Percentiles rank a stretch among this genome's conserved stretches.
Conservation (phyloP, 2,888 invertebrate species). For the Laspeyria flexula region DNA sequence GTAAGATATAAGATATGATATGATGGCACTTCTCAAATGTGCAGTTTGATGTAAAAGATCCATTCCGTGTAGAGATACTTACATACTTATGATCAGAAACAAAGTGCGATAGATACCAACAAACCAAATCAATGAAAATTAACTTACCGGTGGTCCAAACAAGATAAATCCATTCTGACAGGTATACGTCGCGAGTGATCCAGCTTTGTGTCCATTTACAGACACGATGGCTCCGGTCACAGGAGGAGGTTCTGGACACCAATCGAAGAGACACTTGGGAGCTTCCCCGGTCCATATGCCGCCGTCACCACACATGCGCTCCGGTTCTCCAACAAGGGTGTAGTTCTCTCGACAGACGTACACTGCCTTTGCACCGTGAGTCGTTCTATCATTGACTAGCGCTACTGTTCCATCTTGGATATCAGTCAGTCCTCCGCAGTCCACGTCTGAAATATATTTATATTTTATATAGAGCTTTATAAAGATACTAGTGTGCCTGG, state of each 20-base stretch:
- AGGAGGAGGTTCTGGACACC: constrained; percentile 94
- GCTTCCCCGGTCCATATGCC: constrained; percentile 92
- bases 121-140: background rate
- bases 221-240: constrained; percentile 91
- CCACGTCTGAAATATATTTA: constrained; percentile 91
- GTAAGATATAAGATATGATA: no score
- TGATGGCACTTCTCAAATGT: no score
- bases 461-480: no score
- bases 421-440: constrained; percentile 90
- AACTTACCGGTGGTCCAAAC: constrained; percentile 91
- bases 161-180: constrained; percentile 94
- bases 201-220: constrained; percentile 90
- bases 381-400: constrained; percentile 90
- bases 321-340: constrained; percentile 91
- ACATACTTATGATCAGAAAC: no score
- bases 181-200: constrained; percentile 92
- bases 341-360: constrained; percentile 94
- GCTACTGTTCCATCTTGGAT: constrained; percentile 91
- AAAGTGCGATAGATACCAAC: no score
- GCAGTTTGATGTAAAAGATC: no score
- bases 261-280: constrained; percentile 93
- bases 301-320: constrained; percentile 90
- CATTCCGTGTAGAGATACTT: no score
- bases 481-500: no score
- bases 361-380: constrained; percentile 90